Base-by-base conservation (phyloP, 2,797 vertebrate species). In the Microctenopoma steveboyesi region DNA sequence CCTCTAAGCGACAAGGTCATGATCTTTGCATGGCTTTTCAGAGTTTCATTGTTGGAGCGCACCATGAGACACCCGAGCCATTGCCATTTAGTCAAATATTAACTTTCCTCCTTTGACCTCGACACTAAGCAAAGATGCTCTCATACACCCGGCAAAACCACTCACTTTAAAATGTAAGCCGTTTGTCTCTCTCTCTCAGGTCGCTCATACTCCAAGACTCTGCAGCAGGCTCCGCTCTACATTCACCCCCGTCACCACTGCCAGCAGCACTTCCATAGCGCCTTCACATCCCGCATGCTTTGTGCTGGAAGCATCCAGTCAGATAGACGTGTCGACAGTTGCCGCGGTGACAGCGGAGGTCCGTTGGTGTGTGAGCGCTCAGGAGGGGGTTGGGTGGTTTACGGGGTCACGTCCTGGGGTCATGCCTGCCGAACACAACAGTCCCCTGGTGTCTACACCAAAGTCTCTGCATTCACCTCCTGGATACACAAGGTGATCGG, bases 361-460 rank as follows among this genome's bases (percentile, higher is more conserved):
- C 98, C 98, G 0, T 83, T 99, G 72, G 94, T 98, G 92, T 99
- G 98, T 3, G 94, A 98, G 84, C 91, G 95, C 6, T 87, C 92
- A 0, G 95, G 94, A 35, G 94, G 94, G 46, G 94, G 92, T 46
- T 99, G 98, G 98, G 96, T 94, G 10, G 95, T 98, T n/a, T 98
- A 95, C 0, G 98, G 98, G 3, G 96, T 99, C 59, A 99, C 98
- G 1, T 99, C 98, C 58, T 99, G 98, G 98, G 98, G 98, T 56
- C 95, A 99, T 0, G 96, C 97, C 33, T 99, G 98, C 58, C 93
- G 97, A 42, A 93, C 94, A 10, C 96, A 96, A 54, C 95, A 95
- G 66, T 96, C 97, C 5, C 98, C 97, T 0, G 98, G 98, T 0
- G 98, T 99, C 76, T 99, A 99, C 81, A 97, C 98, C 55, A 97